Evolutionary conservation across 2,113 vertebrate genomes (phyloP), one percentile per base, ranked within the genome.

Genomic region (Varanus salvator): DNA sequence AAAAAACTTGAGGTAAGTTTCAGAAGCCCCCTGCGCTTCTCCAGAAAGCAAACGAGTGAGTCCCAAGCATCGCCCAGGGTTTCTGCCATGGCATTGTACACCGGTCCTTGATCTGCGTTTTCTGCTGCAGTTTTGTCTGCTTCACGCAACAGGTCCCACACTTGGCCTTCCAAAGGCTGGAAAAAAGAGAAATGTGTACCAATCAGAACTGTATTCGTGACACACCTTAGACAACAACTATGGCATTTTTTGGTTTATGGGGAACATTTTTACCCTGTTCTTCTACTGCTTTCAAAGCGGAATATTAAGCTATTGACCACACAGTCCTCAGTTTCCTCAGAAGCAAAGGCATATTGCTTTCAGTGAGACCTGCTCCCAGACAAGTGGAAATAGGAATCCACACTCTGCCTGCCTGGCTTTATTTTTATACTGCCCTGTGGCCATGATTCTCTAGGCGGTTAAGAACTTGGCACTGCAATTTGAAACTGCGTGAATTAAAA

Each of bases 41-140:
- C 95, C 23, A 99, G 95, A 92, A 98, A 97, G 8, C 89, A 31
- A 5, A 98, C 95, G 6, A 99, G 97, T 21, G 97, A 94, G 57
- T 93, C 94, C 99, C 99, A 99, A 0, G 98, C 98, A 81, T 98
- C 97, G 0, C 95, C 98, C 91, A 99, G 96, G 0, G 98, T 98
- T 1, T 95, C 84, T 0, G 96, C 98, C 98, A 99, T 99, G 74
- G 98, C 98, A 3, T 97, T 93, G 0, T 97, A 97, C 89, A 99
- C 96, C 50, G 94, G 96, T 77, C 94, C 95, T 85, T 97, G 97
- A 52, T 96, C 95, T 93, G 95, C 90, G 91, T 97, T 97, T 78
- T 97, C 97, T 15, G 97, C 97, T 57, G 98, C 97, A 21, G 94
- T 95, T 83, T 95, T 96, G 94, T 98, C 98, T 72, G 98, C 98